A percentile compares a stretch with the other conserved stretches of the same genome.
Conservation (phyloP, 64 coral and sea anemone species). For the Montipora foliosa region DNA sequence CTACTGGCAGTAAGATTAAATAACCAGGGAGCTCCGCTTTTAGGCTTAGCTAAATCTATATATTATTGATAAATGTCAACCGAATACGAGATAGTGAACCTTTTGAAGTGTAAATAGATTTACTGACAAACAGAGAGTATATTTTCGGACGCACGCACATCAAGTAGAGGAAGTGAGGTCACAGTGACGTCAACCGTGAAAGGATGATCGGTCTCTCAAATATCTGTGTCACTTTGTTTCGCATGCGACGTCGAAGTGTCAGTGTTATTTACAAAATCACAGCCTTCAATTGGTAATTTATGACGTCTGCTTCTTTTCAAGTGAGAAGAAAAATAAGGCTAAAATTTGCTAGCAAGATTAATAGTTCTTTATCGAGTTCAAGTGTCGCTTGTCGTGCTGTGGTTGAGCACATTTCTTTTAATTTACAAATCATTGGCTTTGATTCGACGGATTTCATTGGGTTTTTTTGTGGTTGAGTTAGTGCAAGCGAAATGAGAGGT, state of each 20-base stretch:
- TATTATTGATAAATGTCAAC: too few relatives aligned
- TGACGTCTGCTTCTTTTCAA: not conserved
- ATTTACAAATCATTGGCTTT: constrained; percentile 8
- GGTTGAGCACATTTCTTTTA: not conserved
- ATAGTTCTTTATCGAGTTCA: not conserved
- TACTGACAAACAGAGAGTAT: too few relatives aligned
- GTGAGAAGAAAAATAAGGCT: too few relatives aligned
- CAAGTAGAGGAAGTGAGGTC: constrained; percentile 25
- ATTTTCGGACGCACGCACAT: not conserved
- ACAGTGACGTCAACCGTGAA: not conserved
- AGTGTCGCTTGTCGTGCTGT: not conserved
- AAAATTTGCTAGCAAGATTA: too few relatives aligned
- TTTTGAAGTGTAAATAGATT: too few relatives aligned
- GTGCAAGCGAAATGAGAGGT: not conserved
- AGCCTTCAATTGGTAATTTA: not conserved
- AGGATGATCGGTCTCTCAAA: not conserved
- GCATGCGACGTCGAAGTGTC: not conserved
- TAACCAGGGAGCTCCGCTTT: too few relatives aligned
- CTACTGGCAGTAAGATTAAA: too few relatives aligned
- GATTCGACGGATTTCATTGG: too few relatives aligned
- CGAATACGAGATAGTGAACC: too few relatives aligned
- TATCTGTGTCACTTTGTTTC: not conserved
- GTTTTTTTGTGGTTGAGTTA: not conserved
- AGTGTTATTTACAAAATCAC: not conserved
- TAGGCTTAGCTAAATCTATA: too few relatives aligned